A percentile compares a stretch with the other conserved stretches of the same genome.
phyloP scores from a whole-genome alignment of 2,113 vertebrate species.

The Proterorhinus semilunaris region DNA sequence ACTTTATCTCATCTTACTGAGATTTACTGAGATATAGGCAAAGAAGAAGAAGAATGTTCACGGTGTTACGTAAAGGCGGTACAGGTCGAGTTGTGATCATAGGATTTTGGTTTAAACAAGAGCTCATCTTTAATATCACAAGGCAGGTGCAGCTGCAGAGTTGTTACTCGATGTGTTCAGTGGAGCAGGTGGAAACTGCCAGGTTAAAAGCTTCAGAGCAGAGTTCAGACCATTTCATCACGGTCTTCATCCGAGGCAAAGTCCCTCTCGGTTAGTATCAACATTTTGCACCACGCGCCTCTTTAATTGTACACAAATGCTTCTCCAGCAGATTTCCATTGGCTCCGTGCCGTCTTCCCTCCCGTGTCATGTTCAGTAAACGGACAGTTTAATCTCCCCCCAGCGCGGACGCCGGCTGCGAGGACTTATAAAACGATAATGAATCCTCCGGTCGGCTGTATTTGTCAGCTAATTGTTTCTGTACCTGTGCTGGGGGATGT shows the following conservation, averaged over 20 bases:
- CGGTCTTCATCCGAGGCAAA: background rate
- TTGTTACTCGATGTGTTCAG: background rate
- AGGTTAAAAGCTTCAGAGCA: background rate
- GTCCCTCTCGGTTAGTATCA: background rate
- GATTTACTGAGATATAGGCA: too few species aligned
- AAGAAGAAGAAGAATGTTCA: too few species aligned
- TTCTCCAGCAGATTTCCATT: background rate
- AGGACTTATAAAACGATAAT: conserved; percentile 7
- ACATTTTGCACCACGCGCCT: background rate
- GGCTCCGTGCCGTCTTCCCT: background rate
- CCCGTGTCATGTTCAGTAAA: conserved; percentile 8
- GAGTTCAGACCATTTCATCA: background rate
- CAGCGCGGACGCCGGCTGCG: background rate
- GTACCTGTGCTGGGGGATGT: background rate
- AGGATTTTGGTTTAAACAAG: too few species aligned
- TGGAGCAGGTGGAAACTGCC: too few species aligned
- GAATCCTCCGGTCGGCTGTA: background rate
- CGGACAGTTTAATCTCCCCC: background rate
- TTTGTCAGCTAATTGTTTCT: conserved; percentile 16
- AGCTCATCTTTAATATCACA: too few species aligned
- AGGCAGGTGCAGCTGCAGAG: too few species aligned
- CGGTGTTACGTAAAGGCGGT: too few species aligned
- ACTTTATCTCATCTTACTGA: too few species aligned
- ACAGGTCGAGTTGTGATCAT: too few species aligned
- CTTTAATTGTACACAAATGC: background rate